These are phyloP conservation scores for Synergus laeviventris DNA, from an alignment of 2,888 invertebrate genomes.

Conservation along the genomic window DNA sequence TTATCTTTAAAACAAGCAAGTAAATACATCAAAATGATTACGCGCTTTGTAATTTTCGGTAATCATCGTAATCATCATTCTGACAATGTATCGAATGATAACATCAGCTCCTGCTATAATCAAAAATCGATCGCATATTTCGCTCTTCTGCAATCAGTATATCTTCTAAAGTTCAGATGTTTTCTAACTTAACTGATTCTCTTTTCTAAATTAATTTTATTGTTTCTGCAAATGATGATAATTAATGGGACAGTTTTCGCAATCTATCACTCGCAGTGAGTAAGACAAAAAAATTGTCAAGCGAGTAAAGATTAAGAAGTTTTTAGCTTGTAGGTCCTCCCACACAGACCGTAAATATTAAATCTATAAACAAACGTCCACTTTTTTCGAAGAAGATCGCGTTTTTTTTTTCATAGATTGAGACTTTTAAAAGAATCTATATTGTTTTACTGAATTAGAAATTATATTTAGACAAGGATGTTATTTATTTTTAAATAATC, in stretches of 20 bases:
- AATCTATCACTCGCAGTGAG: not conserved
- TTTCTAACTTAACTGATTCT: not conserved
- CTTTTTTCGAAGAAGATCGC: not conserved
- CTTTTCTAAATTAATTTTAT: too few species aligned
- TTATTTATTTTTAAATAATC: not conserved
- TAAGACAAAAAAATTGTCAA: not conserved
- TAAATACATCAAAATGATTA: slow-evolving; percentile 11
- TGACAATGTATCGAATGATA: slow-evolving; percentile 21
- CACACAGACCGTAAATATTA: slow-evolving; percentile 14
- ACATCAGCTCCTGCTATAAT: slow-evolving; percentile 17
- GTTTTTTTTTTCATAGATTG: not conserved
- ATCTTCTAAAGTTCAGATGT: not conserved
- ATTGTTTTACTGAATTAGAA: not conserved
- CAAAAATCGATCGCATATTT: slow-evolving; percentile 4
- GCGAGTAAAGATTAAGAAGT: not conserved
- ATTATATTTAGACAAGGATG: not conserved
- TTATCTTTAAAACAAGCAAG: not conserved
- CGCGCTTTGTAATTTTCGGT: not conserved
- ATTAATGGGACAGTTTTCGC: not conserved
- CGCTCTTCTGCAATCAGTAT: not conserved
- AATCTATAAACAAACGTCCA: slow-evolving; percentile 18
- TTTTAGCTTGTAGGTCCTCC: not conserved
- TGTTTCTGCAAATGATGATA: not conserved
- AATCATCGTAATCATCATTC: slow-evolving; percentile 22
- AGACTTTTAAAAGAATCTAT: not conserved